A percentile compares a stretch with the other conserved stretches of the same genome.
phyloP scores from a whole-genome alignment of 2,888 invertebrate genomes.

The Pogonocherus hispidulus region DNA sequence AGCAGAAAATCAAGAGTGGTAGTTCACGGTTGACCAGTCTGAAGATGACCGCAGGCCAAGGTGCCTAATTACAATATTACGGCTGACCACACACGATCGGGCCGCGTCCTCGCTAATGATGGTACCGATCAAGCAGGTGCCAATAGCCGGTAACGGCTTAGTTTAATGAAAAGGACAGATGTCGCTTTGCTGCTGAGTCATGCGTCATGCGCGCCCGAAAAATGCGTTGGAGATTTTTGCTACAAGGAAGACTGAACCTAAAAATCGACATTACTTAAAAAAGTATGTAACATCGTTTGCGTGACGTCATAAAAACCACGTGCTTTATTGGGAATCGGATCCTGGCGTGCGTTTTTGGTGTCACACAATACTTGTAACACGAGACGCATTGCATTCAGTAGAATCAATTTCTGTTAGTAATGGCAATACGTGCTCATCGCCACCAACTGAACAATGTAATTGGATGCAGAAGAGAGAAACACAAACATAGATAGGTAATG shows the following conservation, averaged over 20 bases:
- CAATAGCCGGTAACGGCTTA: not conserved
- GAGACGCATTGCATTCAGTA: not conserved
- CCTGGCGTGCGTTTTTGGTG: too few species aligned
- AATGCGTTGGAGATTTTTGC: too few species aligned
- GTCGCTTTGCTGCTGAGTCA: too few species aligned
- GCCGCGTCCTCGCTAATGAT: not conserved
- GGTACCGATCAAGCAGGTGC: not conserved
- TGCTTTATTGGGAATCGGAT: too few species aligned
- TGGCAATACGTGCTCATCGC: too few species aligned
- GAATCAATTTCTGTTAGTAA: not conserved
- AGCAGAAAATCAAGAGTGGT: conserved; percentile 35
- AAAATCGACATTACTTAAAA: too few species aligned
- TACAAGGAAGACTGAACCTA: too few species aligned
- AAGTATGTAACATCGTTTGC: too few species aligned
- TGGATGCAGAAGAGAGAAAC: conserved; percentile 23
- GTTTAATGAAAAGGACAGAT: not conserved
- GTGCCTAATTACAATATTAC: not conserved
- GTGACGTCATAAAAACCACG: too few species aligned
- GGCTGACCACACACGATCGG: not conserved
- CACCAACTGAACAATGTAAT: conserved; percentile 11
- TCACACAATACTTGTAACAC: too few species aligned
- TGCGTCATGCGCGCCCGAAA: too few species aligned
- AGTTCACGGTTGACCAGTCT: conserved; percentile 9
- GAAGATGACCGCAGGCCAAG: not conserved
- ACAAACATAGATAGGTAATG: conserved; percentile 24